phyloP scores from a whole-genome alignment of 1,140 invertebrate species.

The Camponotus pennsylvanicus region DNA sequence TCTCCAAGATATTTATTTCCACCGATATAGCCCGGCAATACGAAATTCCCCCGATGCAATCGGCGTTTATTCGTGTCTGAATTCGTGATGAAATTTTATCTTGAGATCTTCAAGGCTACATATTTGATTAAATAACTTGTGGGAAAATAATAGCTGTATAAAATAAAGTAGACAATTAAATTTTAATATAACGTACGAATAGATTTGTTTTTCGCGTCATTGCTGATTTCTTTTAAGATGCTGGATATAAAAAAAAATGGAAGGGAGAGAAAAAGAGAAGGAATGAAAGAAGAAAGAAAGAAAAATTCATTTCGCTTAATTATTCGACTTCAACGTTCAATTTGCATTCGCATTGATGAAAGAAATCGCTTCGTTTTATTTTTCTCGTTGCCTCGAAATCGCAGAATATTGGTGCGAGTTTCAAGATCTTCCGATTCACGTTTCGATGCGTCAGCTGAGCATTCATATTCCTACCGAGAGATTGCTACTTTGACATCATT shows the following conservation, averaged over 20 bases:
- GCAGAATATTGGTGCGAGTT: conserved; percentile 1
- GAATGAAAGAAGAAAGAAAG: not conserved
- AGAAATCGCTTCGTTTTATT: not conserved
- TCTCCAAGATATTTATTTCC: conserved; percentile 21
- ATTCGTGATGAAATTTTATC: not conserved
- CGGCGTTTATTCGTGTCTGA: not conserved
- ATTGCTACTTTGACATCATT: conserved; percentile 36
- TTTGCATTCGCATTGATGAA: conserved; percentile 43
- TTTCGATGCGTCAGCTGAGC: conserved; percentile 22
- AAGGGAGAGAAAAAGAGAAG: not conserved
- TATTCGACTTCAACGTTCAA: conserved; percentile 42
- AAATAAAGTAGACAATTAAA: not conserved
- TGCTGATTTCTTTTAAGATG: not conserved
- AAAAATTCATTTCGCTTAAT: conserved; percentile 37
- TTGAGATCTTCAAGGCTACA: not conserved
- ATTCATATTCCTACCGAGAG: conserved; percentile 16
- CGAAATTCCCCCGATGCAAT: not conserved
- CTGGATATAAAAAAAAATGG: not conserved
- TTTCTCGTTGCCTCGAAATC: conserved; percentile 25
- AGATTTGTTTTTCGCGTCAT: not conserved
- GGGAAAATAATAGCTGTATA: not conserved
- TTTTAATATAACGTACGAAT: not conserved
- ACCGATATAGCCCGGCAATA: not conserved
- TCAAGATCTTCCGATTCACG: conserved; percentile 36
- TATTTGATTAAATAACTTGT: not conserved